phyloP scores from a whole-genome alignment of 2,113 vertebrate genomes.

The Rhombomys opimus region DNA sequence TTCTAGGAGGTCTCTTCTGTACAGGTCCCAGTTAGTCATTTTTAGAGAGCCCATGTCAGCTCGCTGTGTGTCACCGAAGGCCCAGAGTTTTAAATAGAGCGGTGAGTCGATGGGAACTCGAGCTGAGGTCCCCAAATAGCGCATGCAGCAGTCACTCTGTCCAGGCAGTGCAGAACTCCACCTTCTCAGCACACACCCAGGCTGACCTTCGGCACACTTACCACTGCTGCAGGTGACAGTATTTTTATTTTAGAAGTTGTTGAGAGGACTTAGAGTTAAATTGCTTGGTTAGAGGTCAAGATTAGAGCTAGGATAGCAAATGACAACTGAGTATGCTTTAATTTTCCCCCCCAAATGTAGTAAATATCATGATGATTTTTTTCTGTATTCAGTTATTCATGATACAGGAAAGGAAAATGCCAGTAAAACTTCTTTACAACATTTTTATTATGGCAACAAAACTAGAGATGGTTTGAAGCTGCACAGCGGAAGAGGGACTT shows the following conservation, averaged over 20 bases:
- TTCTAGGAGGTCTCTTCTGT: neutral
- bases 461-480: neutral
- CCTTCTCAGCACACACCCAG: neutral
- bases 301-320: neutral
- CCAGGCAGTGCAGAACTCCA: neutral
- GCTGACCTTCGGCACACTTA: slow-evolving; percentile 65
- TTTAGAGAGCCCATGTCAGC: neutral
- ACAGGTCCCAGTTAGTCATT: neutral
- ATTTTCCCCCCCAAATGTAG: neutral
- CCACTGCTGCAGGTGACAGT: slow-evolving; percentile 26
- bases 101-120: slow-evolving; percentile 52
- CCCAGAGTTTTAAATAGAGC: slow-evolving; percentile 54
- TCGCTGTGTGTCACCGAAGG: neutral
- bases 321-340: neutral
- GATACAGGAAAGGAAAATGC: neutral
- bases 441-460: slow-evolving; percentile 31
- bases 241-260: slow-evolving; percentile 70
- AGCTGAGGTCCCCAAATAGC: slow-evolving; percentile 53
- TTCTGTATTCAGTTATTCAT: neutral
- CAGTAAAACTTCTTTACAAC: neutral
- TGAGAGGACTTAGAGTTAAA: slow-evolving; percentile 33
- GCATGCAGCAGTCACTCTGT: rapidly evolving
- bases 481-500: neutral
- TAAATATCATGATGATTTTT: neutral
- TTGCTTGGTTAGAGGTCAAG: slow-evolving; percentile 6